These are phyloP conservation scores for Scomber japonicus DNA, from an alignment of 2,113 vertebrate genomes.

Conservation along the genomic window DNA sequence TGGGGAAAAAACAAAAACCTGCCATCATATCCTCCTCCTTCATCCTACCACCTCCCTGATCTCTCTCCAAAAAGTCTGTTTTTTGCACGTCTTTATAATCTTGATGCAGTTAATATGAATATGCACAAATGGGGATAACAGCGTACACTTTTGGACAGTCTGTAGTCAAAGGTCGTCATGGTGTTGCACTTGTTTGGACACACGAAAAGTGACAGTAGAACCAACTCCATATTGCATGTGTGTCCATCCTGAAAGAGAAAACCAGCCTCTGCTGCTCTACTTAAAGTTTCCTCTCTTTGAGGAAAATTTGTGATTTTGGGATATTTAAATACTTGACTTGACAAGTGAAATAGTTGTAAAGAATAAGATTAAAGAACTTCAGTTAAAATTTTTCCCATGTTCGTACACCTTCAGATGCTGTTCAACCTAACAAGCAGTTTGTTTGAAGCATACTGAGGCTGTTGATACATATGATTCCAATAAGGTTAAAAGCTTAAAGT, in stretches of 20 bases:
- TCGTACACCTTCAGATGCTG: no score
- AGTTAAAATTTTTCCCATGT: no score
- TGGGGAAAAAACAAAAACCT: neutral
- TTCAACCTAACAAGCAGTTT: no score
- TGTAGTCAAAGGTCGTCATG: constrained; percentile 1
- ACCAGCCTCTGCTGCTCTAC: neutral
- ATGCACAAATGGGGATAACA: constrained; percentile 24
- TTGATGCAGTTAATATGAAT: neutral
- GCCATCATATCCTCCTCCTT: neutral
- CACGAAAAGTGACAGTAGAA: neutral
- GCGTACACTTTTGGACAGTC: neutral
- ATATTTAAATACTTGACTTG: no score
- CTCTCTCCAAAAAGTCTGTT: neutral
- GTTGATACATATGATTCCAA: constrained; percentile 39
- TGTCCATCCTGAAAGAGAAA: neutral
- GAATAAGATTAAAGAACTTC: no score
- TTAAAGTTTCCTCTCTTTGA: no score
- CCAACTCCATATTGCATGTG: neutral
- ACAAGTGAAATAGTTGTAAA: no score
- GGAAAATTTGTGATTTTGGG: no score
- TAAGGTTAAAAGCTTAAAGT: constrained; percentile 49
- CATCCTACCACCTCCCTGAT: neutral
- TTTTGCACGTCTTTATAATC: neutral
- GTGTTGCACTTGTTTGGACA: neutral
- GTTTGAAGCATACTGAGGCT: constrained; percentile 3